A percentile compares a stretch with the other conserved stretches of the same genome.
Evolutionary conservation across 2,797 vertebrate species (phyloP).

Genomic region (Sebastes paucispinis): DNA sequence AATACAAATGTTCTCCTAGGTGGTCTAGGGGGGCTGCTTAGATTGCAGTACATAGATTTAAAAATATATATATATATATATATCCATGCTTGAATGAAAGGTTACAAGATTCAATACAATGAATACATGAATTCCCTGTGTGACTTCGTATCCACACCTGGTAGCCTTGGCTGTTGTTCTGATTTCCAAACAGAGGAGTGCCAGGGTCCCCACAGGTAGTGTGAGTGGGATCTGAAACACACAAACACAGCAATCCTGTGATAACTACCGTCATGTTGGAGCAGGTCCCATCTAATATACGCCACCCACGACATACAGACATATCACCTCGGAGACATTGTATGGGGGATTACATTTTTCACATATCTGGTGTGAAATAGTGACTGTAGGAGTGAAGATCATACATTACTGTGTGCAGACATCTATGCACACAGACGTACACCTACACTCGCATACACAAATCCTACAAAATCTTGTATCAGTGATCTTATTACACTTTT

Average conservation of each 20-base stretch:
- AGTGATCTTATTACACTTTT: background rate
- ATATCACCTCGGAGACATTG: background rate
- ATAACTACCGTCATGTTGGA: background rate
- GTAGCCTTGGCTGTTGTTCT: conserved; percentile 96
- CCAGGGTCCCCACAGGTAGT: conserved; percentile 92
- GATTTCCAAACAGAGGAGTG: conserved; percentile 89
- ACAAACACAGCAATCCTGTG: conserved; percentile 1
- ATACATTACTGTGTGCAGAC: background rate
- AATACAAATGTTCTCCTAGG: too few relatives aligned
- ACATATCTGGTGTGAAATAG: background rate
- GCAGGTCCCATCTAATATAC: background rate
- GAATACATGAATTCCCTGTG: background rate
- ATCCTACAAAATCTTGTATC: background rate
- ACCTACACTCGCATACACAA: background rate
- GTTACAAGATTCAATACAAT: background rate
- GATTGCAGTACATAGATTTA: background rate
- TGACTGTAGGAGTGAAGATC: background rate
- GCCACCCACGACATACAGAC: background rate
- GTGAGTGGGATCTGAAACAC: conserved; percentile 89
- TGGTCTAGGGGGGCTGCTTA: too few relatives aligned
- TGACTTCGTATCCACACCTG: conserved; percentile 82
- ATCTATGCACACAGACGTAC: background rate
- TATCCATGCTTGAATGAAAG: background rate
- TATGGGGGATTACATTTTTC: background rate
- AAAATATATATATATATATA: background rate